A percentile compares a stretch with the other conserved stretches of the same genome.
Conservation (phyloP, 2,888 invertebrate genomes). For the Perizoma flavofasciatum region DNA sequence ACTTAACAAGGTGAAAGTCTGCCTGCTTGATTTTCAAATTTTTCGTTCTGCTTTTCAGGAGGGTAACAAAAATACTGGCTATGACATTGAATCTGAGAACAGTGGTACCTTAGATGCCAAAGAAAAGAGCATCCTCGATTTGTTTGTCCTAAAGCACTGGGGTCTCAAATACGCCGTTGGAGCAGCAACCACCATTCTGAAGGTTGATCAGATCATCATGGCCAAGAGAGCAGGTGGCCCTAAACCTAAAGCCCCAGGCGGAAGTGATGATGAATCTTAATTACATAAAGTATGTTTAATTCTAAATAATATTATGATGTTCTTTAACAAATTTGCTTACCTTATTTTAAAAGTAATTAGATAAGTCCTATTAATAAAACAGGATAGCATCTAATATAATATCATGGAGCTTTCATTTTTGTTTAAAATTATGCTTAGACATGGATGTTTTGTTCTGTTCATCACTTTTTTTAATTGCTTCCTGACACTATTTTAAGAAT, state of each 20-base stretch:
- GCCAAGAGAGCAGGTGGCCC: conserved; percentile 98
- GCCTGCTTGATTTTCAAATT: neutral
- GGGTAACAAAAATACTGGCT: conserved; percentile 92
- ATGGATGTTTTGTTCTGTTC: conserved; percentile 6
- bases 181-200: conserved; percentile 95
- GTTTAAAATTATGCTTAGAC: neutral
- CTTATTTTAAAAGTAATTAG: conserved; percentile 41
- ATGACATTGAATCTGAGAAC: conserved; percentile 93
- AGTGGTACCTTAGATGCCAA: conserved; percentile 89
- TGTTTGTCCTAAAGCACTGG: conserved; percentile 95
- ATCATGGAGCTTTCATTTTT: conserved; percentile 18
- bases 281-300: neutral
- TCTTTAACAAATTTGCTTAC: conserved; percentile 30
- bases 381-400: conserved; percentile 22
- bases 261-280: conserved; percentile 90
- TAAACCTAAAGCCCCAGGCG: conserved; percentile 88
- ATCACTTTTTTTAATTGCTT: conserved; percentile 24
- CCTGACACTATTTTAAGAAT: conserved; percentile 21
- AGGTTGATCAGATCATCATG: conserved; percentile 99
- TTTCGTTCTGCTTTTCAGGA: conserved; percentile 70
- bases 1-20: too few relatives aligned
- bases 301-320: conserved; percentile 8
- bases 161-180: conserved; percentile 97
- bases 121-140: conserved; percentile 91
- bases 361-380: conserved; percentile 35